A percentile compares a stretch with the other conserved stretches of the same genome.
Evolutionary conservation across 1,140 invertebrate genomes (phyloP).

Genomic region (Goniozus legneri): DNA sequence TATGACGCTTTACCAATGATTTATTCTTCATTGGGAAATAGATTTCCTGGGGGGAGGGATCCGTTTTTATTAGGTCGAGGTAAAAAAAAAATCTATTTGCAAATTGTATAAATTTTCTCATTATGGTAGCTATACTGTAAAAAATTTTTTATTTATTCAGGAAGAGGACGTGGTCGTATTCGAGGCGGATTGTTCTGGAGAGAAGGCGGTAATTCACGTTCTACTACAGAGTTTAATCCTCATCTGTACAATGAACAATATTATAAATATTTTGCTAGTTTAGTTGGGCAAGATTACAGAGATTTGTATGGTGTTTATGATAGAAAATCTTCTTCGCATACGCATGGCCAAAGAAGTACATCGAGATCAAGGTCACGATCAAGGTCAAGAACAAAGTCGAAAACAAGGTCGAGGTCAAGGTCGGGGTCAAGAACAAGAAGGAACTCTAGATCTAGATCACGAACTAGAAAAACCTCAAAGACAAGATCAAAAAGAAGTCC

Average conservation of each 20-base stretch:
- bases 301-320: conserved; percentile 37
- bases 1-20: conserved; percentile 40
- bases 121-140: too few relatives aligned
- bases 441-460: conserved; percentile 18
- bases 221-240: conserved; percentile 31
- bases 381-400: conserved; percentile 31
- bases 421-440: conserved; percentile 13
- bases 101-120: too few relatives aligned
- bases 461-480: too few relatives aligned
- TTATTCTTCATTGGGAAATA: conserved; percentile 32
- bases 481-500: conserved; percentile 9
- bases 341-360: conserved; percentile 30
- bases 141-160: too few relatives aligned
- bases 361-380: conserved; percentile 24
- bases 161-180: conserved; percentile 11
- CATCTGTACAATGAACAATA: conserved; percentile 49
- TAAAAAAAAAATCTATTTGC: too few relatives aligned
- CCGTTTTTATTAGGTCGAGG: too few relatives aligned
- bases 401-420: conserved; percentile 11
- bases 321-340: conserved; percentile 50
- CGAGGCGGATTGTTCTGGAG: conserved; percentile 24
- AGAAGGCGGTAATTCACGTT: conserved; percentile 13
- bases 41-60: conserved; percentile 15
- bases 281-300: conserved; percentile 42
- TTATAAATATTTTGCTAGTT: conserved; percentile 49